Evolutionary conservation across 92 coral and sea anemone species (phyloP).

Genomic region (Zoanthus solanderi): DNA sequence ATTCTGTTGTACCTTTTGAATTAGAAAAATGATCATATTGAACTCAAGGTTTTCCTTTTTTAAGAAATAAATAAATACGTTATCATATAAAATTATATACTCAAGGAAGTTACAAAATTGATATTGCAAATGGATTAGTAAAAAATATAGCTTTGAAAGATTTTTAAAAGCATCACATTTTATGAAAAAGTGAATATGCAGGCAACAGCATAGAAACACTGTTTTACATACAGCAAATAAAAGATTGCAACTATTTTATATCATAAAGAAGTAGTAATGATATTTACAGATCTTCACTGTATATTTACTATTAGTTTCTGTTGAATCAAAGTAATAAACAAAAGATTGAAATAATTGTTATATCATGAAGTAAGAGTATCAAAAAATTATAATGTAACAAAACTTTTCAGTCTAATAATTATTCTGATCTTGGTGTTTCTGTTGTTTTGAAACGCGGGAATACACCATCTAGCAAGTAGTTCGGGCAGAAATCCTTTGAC

Average conservation of each 20-base stretch:
- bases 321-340: constrained; percentile 17
- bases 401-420: constrained; percentile 35
- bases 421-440: constrained; percentile 38
- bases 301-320: constrained; percentile 10
- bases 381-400: constrained; percentile 28
- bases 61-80: background rate
- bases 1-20: constrained; percentile 72
- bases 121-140: constrained; percentile 1
- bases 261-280: constrained; percentile 4
- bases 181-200: no score
- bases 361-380: constrained; percentile 30
- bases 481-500: constrained; percentile 62
- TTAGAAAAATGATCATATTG: constrained; percentile 19
- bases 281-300: constrained; percentile 19
- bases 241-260: constrained; percentile 30
- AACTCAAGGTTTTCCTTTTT: constrained; percentile 1
- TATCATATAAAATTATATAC: constrained; percentile 21
- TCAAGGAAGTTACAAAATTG: constrained; percentile 12
- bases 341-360: constrained; percentile 13
- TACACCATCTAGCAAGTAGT: constrained; percentile 55
- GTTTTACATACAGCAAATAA: constrained; percentile 29
- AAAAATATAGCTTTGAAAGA: no score
- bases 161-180: no score
- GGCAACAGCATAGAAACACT: no score
- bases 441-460: constrained; percentile 55